These are phyloP conservation scores for Phthorimaea operculella DNA, from an alignment of 1,140 invertebrate genomes.

Conservation along the genomic window DNA sequence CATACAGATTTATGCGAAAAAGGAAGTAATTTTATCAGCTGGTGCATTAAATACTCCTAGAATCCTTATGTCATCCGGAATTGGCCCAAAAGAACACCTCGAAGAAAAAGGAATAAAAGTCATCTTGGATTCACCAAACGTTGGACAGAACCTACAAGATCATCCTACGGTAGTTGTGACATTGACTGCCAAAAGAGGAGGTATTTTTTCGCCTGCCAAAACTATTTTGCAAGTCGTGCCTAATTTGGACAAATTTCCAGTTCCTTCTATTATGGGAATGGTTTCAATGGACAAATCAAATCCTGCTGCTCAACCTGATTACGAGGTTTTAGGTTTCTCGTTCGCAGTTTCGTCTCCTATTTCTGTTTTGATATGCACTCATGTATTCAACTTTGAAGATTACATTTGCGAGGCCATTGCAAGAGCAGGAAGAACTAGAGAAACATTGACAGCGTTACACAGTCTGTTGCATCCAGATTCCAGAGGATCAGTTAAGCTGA, in stretches of 20 bases:
- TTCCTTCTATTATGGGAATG: constrained; percentile 18
- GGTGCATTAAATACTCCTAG: constrained; percentile 67
- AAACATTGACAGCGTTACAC: constrained; percentile 81
- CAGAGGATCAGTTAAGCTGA: constrained; percentile 78
- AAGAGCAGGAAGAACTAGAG: constrained; percentile 73
- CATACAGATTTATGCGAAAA: constrained; percentile 30
- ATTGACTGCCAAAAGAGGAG: constrained; percentile 17
- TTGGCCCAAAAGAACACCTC: constrained; percentile 52
- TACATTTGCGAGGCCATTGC: constrained; percentile 21
- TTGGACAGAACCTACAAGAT: constrained; percentile 77
- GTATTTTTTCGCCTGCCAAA: constrained; percentile 14
- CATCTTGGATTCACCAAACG: constrained; percentile 69
- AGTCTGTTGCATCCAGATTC: constrained; percentile 83
- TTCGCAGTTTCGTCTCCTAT: constrained; percentile 53
- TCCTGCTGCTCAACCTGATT: constrained; percentile 15
- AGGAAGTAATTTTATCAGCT: constrained; percentile 68
- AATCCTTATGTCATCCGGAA: constrained; percentile 54
- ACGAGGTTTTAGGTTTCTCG: constrained; percentile 26
- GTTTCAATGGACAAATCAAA: constrained; percentile 15
- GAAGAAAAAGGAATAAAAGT: constrained; percentile 55
- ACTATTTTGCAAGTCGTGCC: constrained; percentile 5
- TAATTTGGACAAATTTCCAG: constrained; percentile 10
- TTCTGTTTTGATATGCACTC: constrained; percentile 74
- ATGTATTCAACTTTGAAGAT: constrained; percentile 75
- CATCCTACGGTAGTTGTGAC: constrained; percentile 40